Conservation (phyloP, 2,113 vertebrate species). For the Erythrocercus mccallii region DNA sequence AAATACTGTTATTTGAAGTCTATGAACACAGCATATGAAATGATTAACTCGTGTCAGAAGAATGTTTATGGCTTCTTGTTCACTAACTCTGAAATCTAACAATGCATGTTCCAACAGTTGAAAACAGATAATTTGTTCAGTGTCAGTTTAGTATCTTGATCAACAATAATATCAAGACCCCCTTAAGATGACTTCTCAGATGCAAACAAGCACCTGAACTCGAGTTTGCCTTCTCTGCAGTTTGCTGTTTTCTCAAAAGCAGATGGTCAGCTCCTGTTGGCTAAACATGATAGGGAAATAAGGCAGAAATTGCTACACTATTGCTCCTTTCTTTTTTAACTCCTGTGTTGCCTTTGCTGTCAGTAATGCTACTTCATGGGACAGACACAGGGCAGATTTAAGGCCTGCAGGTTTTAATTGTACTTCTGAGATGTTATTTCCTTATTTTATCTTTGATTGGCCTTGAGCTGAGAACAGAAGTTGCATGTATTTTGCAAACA, state of each 20-base stretch:
- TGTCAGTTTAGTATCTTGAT: neutral
- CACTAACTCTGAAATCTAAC: neutral
- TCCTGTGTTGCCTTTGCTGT: neutral
- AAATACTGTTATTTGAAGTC: neutral
- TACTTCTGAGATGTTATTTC: neutral
- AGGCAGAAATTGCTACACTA: neutral
- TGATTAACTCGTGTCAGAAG: neutral
- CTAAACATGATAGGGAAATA: neutral
- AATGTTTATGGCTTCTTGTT: neutral
- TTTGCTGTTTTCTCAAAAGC: neutral
- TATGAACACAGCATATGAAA: neutral
- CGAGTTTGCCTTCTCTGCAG: fast-evolving
- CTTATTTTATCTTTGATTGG: neutral
- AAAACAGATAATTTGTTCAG: neutral
- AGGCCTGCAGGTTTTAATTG: neutral
- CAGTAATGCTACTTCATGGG: neutral
- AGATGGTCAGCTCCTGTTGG: neutral
- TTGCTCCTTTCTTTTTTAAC: neutral
- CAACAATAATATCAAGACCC: neutral
- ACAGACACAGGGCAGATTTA: neutral
- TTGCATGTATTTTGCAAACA: neutral
- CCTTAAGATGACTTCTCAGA: neutral
- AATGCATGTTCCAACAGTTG: neutral
- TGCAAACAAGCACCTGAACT: neutral
- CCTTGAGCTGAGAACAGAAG: neutral